Conservation (phyloP, 2,113 vertebrate species). For the Centrocercus urophasianus region DNA sequence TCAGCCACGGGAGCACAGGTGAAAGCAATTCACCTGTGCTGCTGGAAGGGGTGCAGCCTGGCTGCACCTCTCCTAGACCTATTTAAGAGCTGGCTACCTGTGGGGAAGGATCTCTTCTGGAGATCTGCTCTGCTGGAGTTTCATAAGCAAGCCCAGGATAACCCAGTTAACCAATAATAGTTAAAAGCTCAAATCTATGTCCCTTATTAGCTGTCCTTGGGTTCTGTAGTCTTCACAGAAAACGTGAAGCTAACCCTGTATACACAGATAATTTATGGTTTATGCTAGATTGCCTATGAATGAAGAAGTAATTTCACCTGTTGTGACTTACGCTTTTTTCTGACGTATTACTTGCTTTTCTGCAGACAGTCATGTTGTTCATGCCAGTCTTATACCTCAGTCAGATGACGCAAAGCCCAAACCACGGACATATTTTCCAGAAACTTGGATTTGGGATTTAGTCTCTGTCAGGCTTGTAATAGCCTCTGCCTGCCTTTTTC, state of each 20-base stretch:
- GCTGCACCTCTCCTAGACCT: neutral
- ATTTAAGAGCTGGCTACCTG: too few species aligned
- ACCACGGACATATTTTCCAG: conserved; percentile 78
- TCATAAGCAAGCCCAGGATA: too few species aligned
- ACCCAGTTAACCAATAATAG: neutral
- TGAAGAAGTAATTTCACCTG: neutral
- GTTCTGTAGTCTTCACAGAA: neutral
- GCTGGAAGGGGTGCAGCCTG: too few species aligned
- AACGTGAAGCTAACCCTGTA: neutral
- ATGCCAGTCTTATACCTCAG: fast-evolving
- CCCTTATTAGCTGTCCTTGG: neutral
- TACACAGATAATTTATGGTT: neutral
- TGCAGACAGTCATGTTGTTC: neutral
- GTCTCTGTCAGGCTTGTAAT: conserved; percentile 76
- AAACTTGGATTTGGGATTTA: conserved; percentile 90
- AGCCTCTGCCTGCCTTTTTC: neutral
- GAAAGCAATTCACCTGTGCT: too few species aligned
- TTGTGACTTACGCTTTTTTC: neutral
- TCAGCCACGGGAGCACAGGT: neutral
- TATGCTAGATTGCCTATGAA: neutral
- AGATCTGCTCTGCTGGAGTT: neutral
- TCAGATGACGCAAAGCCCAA: neutral
- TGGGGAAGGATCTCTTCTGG: too few species aligned
- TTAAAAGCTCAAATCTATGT: neutral
- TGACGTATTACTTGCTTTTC: neutral